Evolutionary conservation across 2,113 vertebrate genomes (phyloP), one percentile per base, ranked within the genome.

Genomic region (Mobula hypostoma): DNA sequence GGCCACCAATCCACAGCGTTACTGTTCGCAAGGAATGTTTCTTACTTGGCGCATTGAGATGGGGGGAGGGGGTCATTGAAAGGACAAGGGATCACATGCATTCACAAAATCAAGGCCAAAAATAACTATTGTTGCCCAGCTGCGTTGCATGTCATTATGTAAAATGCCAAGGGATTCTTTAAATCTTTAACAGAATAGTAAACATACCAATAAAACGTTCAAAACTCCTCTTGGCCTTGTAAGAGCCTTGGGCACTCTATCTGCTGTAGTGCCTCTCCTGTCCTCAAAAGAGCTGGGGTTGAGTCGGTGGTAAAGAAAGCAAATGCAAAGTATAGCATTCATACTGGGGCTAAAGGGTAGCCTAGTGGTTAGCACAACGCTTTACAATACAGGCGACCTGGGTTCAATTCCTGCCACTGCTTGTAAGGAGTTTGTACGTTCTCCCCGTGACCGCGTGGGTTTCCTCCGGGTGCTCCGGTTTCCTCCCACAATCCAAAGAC

Each of bases 71-170:
- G 91, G 68, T 93, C 70, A 93, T 74, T 56, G 68, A 93, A 93
- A 93, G 91, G 91, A 76, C 36, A 74, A 40, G 70, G 70, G 40
- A 74, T 74, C 70, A 70, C 14, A 48, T 74, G 90, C 68, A 74
- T 93, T 70, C 48, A 21, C 70, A 4, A 93, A 93, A 56, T 56
- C 91, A 93, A 93, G 91, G 70, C 91, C 90, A 74, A 72, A 76
- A 56, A 93, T 32, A 72, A 93, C 68, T 74, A 72, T 93, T 93
- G 91, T 48, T 24, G 91, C 24, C 40, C 24, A 56, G 36, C 68
- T 93, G 68, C 32, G 48, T 56, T 93, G 8, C 36, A 15, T 76
- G 68, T 93, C 74, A 93, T 93, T 93, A 93, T 74, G 36, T 90
- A 40, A 74, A 72, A 74, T 93, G 36, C 36, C 70, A 29, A 36